Conservation (phyloP, 2,113 vertebrate species). For the Hippocampus barbouri region DNA sequence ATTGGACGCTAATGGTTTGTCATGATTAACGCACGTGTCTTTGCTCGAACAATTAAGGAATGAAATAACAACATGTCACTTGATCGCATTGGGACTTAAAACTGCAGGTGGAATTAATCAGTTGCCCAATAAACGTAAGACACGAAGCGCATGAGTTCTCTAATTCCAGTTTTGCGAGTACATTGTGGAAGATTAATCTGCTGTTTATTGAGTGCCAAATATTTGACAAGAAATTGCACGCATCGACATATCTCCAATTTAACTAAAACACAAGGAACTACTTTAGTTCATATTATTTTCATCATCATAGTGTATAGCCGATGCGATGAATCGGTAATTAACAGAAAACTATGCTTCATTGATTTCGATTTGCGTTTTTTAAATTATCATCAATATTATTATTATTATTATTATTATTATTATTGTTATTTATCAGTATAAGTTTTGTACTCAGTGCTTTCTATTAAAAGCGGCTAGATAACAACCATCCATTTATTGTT, state of each 20-base stretch:
- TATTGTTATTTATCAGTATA: background rate
- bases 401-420: background rate
- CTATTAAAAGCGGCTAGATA: background rate
- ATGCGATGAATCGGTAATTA: background rate
- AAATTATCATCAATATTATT: background rate
- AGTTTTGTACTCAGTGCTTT: no score
- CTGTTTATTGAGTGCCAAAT: background rate
- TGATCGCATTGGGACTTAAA: background rate
- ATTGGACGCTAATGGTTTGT: conserved; percentile 50
- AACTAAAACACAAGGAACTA: background rate
- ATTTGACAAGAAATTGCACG: background rate
- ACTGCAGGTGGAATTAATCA: background rate
- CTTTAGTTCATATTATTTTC: background rate
- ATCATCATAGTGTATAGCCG: background rate
- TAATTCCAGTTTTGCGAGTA: background rate
- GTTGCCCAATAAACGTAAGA: background rate
- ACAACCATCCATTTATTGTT: background rate
- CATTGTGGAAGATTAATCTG: background rate
- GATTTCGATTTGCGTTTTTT: background rate
- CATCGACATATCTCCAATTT: background rate
- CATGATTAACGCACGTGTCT: conserved; percentile 58
- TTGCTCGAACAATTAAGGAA: conserved; percentile 36
- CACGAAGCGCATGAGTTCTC: background rate
- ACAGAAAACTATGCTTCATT: background rate
- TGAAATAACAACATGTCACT: conserved; percentile 26